These are phyloP conservation scores for Urosaurus nigricauda DNA, from an alignment of 2,797 vertebrate genomes.

Conservation along the genomic window DNA sequence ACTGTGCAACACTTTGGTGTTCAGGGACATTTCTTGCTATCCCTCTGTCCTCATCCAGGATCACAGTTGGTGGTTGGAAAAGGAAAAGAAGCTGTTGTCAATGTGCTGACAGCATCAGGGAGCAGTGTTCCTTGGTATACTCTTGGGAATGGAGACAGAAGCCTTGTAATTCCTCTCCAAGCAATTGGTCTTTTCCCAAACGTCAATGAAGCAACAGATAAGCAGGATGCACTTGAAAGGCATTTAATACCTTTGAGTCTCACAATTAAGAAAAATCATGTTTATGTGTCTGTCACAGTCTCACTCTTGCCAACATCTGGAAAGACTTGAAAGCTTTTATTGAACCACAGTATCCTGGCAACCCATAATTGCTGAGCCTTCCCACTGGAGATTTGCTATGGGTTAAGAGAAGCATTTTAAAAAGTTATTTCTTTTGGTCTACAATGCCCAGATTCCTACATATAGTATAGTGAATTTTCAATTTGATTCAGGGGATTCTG, in stretches of 20 bases:
- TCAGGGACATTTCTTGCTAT: neutral
- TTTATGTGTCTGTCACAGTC: constrained; percentile 14
- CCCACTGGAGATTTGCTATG: constrained; percentile 36
- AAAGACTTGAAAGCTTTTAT: constrained; percentile 36
- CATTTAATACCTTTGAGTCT: accelerated
- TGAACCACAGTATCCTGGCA: constrained; percentile 46
- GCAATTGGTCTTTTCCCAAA: neutral
- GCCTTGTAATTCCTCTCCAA: neutral
- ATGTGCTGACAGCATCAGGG: neutral
- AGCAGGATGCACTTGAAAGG: neutral
- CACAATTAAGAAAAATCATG: neutral
- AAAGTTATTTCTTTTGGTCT: too few relatives aligned
- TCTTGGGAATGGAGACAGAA: neutral
- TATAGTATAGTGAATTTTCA: neutral
- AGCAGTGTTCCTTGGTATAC: neutral
- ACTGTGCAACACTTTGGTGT: neutral
- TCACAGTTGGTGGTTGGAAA: neutral
- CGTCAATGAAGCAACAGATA: neutral
- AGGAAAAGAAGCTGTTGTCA: neutral
- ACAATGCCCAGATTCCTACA: neutral
- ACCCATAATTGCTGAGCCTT: constrained; percentile 36
- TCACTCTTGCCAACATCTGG: constrained; percentile 7
- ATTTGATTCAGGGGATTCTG: neutral
- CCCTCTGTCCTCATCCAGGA: neutral
- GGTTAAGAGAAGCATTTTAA: constrained; percentile 62